phyloP scores from a whole-genome alignment of 30 jellyfish, hydroid and myxozoan genomes.

The Cassiopea xamachana region DNA sequence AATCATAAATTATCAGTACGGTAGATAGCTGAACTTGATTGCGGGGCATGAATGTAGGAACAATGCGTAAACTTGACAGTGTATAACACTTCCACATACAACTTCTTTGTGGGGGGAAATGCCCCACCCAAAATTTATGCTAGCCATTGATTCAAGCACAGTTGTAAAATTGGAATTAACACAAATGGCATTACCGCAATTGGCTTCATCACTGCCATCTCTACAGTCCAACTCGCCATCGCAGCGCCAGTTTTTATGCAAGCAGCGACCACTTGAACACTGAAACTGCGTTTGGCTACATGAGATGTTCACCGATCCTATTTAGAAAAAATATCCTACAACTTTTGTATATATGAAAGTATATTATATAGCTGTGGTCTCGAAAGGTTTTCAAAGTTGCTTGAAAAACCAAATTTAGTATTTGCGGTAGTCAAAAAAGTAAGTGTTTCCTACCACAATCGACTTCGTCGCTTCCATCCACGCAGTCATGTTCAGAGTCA shows the following conservation, averaged over 20 bases:
- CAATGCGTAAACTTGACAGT: too few relatives aligned
- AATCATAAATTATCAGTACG: too few relatives aligned
- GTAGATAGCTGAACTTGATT: too few relatives aligned
- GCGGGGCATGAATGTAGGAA: too few relatives aligned
- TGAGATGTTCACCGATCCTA: conserved; percentile 52
- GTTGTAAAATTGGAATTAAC: neutral
- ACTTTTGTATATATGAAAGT: too few relatives aligned
- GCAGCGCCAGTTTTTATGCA: conserved; percentile 80
- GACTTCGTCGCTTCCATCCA: conserved; percentile 77
- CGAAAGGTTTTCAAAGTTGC: neutral
- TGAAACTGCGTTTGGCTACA: conserved; percentile 46
- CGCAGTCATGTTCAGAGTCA: conserved; percentile 84
- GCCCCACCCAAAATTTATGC: neutral
- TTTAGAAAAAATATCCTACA: too few relatives aligned
- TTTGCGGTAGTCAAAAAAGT: neutral
- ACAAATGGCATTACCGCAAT: conserved; percentile 46
- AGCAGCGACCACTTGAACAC: conserved; percentile 70
- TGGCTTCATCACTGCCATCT: conserved; percentile 87
- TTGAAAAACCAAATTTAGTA: neutral
- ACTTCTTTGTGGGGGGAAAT: too few relatives aligned
- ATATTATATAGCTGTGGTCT: too few relatives aligned
- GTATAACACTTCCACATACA: too few relatives aligned
- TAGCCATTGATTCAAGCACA: neutral
- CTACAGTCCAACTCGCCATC: conserved; percentile 94
- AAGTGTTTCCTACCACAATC: conserved; percentile 50